Base-by-base conservation (phyloP, 2,888 invertebrate genomes). In the Pyrochroa serraticornis region DNA sequence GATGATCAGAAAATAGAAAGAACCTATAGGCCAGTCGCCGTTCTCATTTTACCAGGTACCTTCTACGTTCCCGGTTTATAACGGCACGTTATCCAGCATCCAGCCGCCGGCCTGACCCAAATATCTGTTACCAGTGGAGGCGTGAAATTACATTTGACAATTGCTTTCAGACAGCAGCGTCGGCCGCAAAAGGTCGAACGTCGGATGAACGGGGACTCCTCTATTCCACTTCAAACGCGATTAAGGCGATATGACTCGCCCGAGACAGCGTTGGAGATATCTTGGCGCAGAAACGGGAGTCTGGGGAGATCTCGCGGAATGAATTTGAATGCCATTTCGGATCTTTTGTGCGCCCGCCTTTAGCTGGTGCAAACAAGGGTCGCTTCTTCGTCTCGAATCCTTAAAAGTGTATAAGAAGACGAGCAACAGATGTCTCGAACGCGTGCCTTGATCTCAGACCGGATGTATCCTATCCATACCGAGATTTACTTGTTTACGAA, bases 61-160 rank as follows among this genome's bases (percentile, higher is more conserved):
- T 22, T 5, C 5, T 22, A 22, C 22, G 3, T 22, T 5, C 5
- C 22, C 22, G 22, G 22, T 22, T 22, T 22, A 3, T 22, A 22
- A 22, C 2, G 22, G 22, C 22, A 5, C 2, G 22, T 22, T 22
- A 22, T 22, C 22, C 22, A 22, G 22, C 22, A 22, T 22, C 22
- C 22, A 22, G 22, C 22, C 22, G 22, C 22, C 22, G 22, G 22
- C 5, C 22, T 45, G 50, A 67, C 68, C 68, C 57, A 64, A 71
- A 73, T 74, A 70, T 70, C 68, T 71, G 69, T 65, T 66, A 70
- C 64, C 68, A 67, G 68, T 65, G 68, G 66, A 71, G 67, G 71
- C 75, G 75, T 74, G 74, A 75, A 76, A 76, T 76, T 75, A 75
- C 73, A 73, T 74, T 74, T 73, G 74, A 73, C 75, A 74, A 75